Conservation (phyloP, 1,140 invertebrate species). For the Rhyacophila brunnea region DNA sequence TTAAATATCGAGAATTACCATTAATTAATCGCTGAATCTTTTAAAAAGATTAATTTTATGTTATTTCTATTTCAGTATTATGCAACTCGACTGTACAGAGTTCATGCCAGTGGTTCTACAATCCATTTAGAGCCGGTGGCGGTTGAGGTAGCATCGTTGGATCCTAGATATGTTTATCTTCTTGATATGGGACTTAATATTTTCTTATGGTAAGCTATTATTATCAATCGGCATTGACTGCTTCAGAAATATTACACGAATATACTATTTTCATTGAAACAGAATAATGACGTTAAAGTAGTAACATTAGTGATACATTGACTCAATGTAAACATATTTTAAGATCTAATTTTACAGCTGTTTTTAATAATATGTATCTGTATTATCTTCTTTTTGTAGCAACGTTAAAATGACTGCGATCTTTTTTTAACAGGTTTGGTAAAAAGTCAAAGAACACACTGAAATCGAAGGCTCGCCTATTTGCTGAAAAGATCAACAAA, state of each 20-base stretch:
- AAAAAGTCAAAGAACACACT: constrained; percentile 91
- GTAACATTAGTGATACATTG: no score
- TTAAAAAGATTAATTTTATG: no score
- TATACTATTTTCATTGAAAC: background rate
- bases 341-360: background rate
- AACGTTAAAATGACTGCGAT: no score
- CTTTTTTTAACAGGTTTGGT: constrained; percentile 60
- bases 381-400: no score
- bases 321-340: no score
- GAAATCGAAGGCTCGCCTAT: constrained; percentile 89
- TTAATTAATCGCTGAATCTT: no score
- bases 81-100: constrained; percentile 82
- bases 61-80: constrained; percentile 77
- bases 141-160: constrained; percentile 69
- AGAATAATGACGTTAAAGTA: no score
- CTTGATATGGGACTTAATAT: constrained; percentile 86
- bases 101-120: constrained; percentile 82
- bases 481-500: constrained; percentile 99
- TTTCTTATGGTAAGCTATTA: constrained; percentile 80
- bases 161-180: constrained; percentile 90
- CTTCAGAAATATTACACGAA: no score
- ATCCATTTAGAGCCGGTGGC: constrained; percentile 92
- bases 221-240: no score
- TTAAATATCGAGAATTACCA: no score
- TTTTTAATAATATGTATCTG: no score